Conservation (phyloP, 1,140 invertebrate genomes). For the Philaenus spumarius region DNA sequence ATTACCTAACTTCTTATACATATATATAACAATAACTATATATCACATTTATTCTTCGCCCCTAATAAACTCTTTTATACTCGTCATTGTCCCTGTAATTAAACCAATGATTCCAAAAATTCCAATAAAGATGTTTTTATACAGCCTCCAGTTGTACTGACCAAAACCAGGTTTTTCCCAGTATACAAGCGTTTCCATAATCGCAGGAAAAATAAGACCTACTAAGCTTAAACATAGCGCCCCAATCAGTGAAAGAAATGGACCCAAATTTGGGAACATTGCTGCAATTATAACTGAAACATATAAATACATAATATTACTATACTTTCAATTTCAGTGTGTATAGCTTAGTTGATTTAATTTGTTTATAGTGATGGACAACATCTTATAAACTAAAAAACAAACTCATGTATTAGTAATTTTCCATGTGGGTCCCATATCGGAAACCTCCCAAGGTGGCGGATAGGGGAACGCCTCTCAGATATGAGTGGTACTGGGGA, state of each 20-base stretch:
- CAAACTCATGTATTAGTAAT: not conserved
- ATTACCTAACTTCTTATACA: not conserved
- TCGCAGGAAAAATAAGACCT: constrained; percentile 78
- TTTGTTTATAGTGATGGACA: no score
- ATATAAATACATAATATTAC: not conserved
- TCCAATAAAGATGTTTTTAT: constrained; percentile 10
- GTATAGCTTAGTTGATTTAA: no score
- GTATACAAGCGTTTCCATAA: constrained; percentile 66
- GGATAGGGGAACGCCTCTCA: no score
- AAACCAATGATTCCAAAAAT: constrained; percentile 72
- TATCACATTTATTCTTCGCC: constrained; percentile 13
- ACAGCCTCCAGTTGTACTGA: constrained; percentile 11
- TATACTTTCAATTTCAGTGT: no score
- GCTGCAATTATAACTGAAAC: constrained; percentile 64
- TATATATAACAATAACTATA: not conserved
- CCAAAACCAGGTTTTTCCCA: constrained; percentile 28
- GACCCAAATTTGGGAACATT: constrained; percentile 69
- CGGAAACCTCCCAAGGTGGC: no score
- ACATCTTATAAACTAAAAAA: no score
- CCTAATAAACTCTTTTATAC: constrained; percentile 4
- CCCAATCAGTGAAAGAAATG: constrained; percentile 84
- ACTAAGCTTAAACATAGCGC: constrained; percentile 78
- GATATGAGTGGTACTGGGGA: no score
- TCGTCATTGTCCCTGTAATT: constrained; percentile 55
- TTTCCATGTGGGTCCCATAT: no score